Evolutionary conservation across 1,140 invertebrate species (phyloP).

Genomic region (Drosophila sp.): DNA sequence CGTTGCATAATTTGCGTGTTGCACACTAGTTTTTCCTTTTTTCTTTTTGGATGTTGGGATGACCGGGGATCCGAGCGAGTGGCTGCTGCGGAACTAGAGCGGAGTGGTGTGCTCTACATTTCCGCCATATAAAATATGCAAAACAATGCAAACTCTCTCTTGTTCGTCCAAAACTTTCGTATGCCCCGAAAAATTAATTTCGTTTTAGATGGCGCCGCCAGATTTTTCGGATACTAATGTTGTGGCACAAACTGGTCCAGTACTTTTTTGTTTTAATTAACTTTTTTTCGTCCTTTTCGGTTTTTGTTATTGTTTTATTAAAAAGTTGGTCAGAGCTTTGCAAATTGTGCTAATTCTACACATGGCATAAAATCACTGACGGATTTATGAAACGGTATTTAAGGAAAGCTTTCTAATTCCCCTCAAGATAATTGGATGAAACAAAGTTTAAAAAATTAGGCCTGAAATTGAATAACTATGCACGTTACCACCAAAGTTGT

Average conservation of each 20-base stretch:
- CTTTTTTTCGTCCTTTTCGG: constrained; percentile 17
- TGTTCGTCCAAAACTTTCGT: constrained; percentile 58
- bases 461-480: too few species aligned
- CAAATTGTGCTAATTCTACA: constrained; percentile 35
- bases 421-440: not conserved
- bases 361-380: not conserved
- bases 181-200: constrained; percentile 69
- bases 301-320: constrained; percentile 11
- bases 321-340: constrained; percentile 28
- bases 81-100: not conserved
- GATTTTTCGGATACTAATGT: constrained; percentile 71
- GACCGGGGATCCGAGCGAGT: constrained; percentile 30
- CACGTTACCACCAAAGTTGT: too few species aligned
- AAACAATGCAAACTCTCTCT: constrained; percentile 74
- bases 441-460: not conserved
- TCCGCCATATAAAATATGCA: constrained; percentile 77
- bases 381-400: not conserved
- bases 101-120: constrained; percentile 44
- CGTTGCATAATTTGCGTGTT: constrained; percentile 75
- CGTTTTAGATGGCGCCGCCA: constrained; percentile 62
- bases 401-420: not conserved
- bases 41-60: constrained; percentile 22
- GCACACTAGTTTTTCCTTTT: constrained; percentile 41
- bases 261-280: constrained; percentile 6
- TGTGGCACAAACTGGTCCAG: constrained; percentile 47